Conservation (phyloP, 2,113 vertebrate genomes). For the Orthochromis malagaraziensis region DNA sequence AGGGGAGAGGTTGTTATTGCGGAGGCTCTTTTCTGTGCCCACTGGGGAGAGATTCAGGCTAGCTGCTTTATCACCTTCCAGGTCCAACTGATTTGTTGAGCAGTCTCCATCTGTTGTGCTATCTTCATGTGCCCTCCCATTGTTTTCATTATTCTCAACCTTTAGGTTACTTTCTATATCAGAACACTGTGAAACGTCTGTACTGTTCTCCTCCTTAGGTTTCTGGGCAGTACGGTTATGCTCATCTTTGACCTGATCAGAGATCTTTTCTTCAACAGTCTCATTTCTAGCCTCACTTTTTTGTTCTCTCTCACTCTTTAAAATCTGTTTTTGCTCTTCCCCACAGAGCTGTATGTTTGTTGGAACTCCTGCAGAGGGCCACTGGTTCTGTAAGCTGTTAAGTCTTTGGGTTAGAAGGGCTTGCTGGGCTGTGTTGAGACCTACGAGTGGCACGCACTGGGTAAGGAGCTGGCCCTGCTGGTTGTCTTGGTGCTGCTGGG, state of each 20-base stretch:
- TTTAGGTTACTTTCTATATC: constrained; percentile 35
- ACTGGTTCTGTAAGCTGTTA: constrained; percentile 69
- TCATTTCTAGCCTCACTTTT: not conserved
- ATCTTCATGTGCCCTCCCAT: constrained; percentile 22
- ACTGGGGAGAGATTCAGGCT: constrained; percentile 43
- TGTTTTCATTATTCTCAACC: constrained; percentile 19
- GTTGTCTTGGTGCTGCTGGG: constrained; percentile 63
- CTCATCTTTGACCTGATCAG: not conserved
- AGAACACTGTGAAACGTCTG: constrained; percentile 10
- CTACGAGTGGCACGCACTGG: constrained; percentile 72
- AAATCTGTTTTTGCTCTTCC: constrained; percentile 47
- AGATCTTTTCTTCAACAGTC: not conserved
- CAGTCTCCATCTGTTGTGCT: constrained; percentile 41
- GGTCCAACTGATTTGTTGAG: constrained; percentile 37
- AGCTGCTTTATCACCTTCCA: constrained; percentile 51
- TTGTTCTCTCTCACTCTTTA: constrained; percentile 18
- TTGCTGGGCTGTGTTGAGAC: constrained; percentile 72
- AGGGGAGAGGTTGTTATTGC: constrained; percentile 52
- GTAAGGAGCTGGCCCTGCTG: constrained; percentile 66
- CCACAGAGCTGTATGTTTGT: constrained; percentile 10
- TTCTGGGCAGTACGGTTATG: constrained; percentile 1
- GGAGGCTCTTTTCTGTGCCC: constrained; percentile 42
- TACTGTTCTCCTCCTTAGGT: constrained; percentile 2
- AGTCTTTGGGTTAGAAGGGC: constrained; percentile 75
- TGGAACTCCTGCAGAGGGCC: constrained; percentile 54